Evolutionary conservation across 2,888 invertebrate species (phyloP).

Genomic region (Anoncus sp.): DNA sequence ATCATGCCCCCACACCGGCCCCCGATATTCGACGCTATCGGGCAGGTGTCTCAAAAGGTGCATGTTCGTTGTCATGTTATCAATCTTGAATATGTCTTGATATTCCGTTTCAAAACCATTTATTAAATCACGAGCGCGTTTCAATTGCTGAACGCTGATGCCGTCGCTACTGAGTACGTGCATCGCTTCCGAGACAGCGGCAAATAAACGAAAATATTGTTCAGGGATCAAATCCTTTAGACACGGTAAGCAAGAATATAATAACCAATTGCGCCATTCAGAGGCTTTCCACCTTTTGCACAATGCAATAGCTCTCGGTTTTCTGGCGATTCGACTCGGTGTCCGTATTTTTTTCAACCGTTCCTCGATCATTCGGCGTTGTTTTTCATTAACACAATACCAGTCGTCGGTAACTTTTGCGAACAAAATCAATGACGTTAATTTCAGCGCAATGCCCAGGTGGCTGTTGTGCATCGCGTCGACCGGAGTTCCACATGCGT

Average conservation of each 20-base stretch:
- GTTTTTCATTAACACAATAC: background rate
- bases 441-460: slow-evolving; percentile 43
- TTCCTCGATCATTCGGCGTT: slow-evolving; percentile 5
- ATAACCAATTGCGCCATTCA: slow-evolving; percentile 47
- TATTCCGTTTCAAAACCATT: slow-evolving; percentile 13
- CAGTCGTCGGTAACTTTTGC: background rate
- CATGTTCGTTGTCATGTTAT: slow-evolving; percentile 26
- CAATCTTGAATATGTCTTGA: slow-evolving; percentile 20
- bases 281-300: slow-evolving; percentile 36
- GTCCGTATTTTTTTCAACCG: slow-evolving; percentile 30
- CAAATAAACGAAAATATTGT: slow-evolving; percentile 32
- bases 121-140: slow-evolving; percentile 10
- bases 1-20: slow-evolving; percentile 29
- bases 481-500: slow-evolving; percentile 31
- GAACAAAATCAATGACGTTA: slow-evolving; percentile 21
- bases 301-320: slow-evolving; percentile 1
- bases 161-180: slow-evolving; percentile 29
- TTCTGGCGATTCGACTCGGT: slow-evolving; percentile 28
- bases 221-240: slow-evolving; percentile 20
- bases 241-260: slow-evolving; percentile 27
- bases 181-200: slow-evolving; percentile 35
- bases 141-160: slow-evolving; percentile 24
- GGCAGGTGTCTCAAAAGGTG: slow-evolving; percentile 29
- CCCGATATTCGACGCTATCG: slow-evolving; percentile 34
- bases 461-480: slow-evolving; percentile 48